phyloP scores from a whole-genome alignment of 1,140 invertebrate species.

The Drosophila sproati region DNA sequence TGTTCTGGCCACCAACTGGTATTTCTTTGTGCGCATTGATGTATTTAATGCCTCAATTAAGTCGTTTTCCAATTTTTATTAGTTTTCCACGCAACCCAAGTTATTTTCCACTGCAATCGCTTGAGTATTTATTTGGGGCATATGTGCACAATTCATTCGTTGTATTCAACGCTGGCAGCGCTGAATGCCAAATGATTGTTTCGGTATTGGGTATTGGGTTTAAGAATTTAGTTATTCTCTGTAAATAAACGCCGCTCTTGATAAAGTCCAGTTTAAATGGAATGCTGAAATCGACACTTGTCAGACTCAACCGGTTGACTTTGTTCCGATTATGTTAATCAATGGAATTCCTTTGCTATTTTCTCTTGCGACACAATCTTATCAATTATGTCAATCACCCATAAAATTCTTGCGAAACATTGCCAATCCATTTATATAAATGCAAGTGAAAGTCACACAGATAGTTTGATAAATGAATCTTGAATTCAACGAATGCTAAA shows the following conservation, averaged over 20 bases:
- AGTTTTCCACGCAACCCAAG: conserved; percentile 45
- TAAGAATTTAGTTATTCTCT: background rate
- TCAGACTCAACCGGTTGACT: conserved; percentile 13
- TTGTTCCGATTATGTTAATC: conserved; percentile 1
- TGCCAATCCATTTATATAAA: conserved; percentile 3
- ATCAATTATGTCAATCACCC: conserved; percentile 1
- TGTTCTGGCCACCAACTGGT: conserved; percentile 4
- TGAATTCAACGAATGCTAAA: too few species aligned
- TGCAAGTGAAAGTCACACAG: background rate
- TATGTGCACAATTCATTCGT: conserved; percentile 17
- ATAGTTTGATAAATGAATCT: too few species aligned
- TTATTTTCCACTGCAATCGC: conserved; percentile 16
- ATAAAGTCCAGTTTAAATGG: conserved; percentile 20
- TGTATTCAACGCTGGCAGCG: background rate
- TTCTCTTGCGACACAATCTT: conserved; percentile 13
- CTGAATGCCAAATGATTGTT: conserved; percentile 32
- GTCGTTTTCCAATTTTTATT: conserved; percentile 50
- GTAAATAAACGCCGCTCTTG: conserved; percentile 33
- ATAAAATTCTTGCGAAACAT: conserved; percentile 10
- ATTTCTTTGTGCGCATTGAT: conserved; percentile 22
- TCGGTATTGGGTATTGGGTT: background rate
- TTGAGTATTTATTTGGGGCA: background rate
- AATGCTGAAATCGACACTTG: conserved; percentile 11
- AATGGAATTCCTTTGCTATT: conserved; percentile 25
- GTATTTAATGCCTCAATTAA: conserved; percentile 58